These are phyloP conservation scores for Melanotaenia nigrans DNA, from an alignment of 2,797 vertebrate genomes.

Conservation along the genomic window DNA sequence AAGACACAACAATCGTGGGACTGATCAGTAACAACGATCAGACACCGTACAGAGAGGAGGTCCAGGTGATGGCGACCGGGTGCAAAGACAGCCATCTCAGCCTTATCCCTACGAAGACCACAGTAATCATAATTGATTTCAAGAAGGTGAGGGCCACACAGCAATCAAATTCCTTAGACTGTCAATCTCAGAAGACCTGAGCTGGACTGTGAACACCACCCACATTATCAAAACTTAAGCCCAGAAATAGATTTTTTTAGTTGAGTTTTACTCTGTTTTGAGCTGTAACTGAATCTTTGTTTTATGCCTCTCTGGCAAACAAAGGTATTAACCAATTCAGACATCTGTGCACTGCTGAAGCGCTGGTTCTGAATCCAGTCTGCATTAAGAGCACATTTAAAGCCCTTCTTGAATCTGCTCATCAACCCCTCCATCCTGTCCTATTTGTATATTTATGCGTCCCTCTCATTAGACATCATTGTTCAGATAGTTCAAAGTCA, in stretches of 20 bases:
- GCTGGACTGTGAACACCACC: not conserved
- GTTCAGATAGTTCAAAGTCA: constrained; percentile 33
- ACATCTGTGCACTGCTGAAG: not conserved
- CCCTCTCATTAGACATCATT: constrained; percentile 20
- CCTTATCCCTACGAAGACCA: no score
- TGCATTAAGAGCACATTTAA: not conserved
- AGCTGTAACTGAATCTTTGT: not conserved
- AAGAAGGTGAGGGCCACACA: no score
- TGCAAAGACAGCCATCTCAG: no score
- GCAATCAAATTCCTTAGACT: not conserved
- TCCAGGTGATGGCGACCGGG: not conserved
- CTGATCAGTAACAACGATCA: not conserved
- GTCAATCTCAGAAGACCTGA: not conserved
- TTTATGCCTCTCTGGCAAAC: not conserved
- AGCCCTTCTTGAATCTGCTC: not conserved
- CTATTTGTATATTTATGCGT: not conserved
- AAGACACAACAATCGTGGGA: not conserved
- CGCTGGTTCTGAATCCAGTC: constrained; percentile 1
- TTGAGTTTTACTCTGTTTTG: not conserved
- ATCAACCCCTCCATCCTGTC: not conserved
- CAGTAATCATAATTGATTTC: no score
- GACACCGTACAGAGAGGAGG: not conserved
- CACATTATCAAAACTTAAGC: not conserved
- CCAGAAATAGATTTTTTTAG: not conserved
- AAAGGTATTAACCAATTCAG: no score